Conservation (phyloP, 2,113 vertebrate species). For the Macheiramphus alcinus region DNA sequence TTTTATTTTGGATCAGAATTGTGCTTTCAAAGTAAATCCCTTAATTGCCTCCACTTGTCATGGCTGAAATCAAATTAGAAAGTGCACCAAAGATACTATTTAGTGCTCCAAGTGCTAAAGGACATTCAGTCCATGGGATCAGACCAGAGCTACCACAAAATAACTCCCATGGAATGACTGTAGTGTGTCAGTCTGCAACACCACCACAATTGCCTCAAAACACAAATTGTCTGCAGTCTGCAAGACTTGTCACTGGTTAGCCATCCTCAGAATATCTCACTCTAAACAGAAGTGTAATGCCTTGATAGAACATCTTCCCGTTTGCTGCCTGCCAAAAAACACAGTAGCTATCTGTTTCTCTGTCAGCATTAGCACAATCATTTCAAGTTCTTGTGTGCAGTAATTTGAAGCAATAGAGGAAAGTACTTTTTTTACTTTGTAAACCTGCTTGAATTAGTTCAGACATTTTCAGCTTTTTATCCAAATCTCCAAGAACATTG, state of each 20-base stretch:
- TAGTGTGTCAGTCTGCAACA: not conserved
- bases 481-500: not conserved
- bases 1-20: not conserved
- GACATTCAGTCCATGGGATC: not conserved
- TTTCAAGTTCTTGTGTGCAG: not conserved
- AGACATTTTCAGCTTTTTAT: not conserved
- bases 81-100: not conserved
- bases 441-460: not conserved
- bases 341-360: not conserved
- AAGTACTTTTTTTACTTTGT: not conserved
- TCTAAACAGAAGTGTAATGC: not conserved
- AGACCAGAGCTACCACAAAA: not conserved
- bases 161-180: not conserved
- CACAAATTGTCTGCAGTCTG: not conserved
- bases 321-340: not conserved
- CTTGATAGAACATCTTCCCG: not conserved
- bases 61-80: not conserved
- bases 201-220: not conserved
- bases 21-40: not conserved
- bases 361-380: not conserved
- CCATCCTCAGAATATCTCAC: not conserved
- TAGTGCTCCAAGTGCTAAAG: not conserved
- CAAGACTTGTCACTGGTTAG: not conserved
- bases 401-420: not conserved
- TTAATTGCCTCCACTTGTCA: rapidly evolving